Percentiles rank a stretch among this genome's conserved stretches.
phyloP scores from a whole-genome alignment of 2,888 invertebrate species.

The Aspidiotus destructor region DNA sequence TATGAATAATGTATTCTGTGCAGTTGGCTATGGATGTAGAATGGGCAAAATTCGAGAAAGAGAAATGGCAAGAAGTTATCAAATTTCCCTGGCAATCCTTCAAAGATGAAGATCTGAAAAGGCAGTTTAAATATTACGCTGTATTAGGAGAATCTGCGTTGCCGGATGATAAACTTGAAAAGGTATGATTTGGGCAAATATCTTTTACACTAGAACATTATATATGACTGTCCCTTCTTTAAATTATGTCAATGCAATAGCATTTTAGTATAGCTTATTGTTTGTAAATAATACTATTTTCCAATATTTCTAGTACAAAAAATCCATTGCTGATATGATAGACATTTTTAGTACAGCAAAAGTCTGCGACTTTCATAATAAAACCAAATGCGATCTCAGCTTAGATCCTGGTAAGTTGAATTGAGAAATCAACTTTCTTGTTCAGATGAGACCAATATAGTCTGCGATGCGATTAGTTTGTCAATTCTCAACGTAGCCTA shows the following conservation, averaged over 20 bases:
- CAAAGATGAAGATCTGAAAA: conserved; percentile 54
- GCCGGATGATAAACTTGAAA: conserved; percentile 48
- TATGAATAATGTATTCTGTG: background rate
- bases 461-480: no score
- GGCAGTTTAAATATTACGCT: conserved; percentile 65
- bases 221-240: no score
- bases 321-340: conserved; percentile 61
- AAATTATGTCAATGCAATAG: background rate
- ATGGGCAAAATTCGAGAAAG: conserved; percentile 50
- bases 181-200: conserved; percentile 42
- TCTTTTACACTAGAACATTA: no score
- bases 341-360: conserved; percentile 66
- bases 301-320: conserved; percentile 44
- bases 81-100: conserved; percentile 64
- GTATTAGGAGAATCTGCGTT: conserved; percentile 63
- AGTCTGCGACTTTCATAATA: conserved; percentile 59
- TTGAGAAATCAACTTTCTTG: background rate
- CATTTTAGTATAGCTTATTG: no score
- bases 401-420: conserved; percentile 59
- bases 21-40: conserved; percentile 37
- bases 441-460: no score
- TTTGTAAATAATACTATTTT: no score
- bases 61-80: conserved; percentile 55
- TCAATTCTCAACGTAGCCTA: no score
- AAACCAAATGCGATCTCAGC: conserved; percentile 54